Percentiles rank a stretch among this genome's conserved stretches.
phyloP scores from a whole-genome alignment of 1,140 invertebrate species.

The Mya arenaria region DNA sequence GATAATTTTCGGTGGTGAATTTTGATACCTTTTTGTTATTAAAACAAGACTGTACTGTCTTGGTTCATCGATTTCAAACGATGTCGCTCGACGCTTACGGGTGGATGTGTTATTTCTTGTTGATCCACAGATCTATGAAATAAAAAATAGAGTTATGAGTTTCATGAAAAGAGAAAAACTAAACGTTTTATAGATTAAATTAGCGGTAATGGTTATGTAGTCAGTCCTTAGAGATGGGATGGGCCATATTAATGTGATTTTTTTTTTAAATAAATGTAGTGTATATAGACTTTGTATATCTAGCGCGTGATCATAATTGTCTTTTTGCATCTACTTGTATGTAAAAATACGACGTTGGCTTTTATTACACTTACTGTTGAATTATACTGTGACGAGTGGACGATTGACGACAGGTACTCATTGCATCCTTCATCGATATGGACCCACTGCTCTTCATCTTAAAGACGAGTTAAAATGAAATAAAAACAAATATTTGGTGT shows the following conservation, averaged over 20 bases:
- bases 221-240: too few species aligned
- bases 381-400: too few species aligned
- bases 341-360: neutral
- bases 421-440: constrained; percentile 39
- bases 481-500: neutral
- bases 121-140: neutral
- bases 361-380: neutral
- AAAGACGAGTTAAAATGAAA: neutral
- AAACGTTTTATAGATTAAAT: neutral
- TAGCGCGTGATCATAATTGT: too few species aligned
- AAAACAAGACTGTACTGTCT: neutral
- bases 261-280: neutral
- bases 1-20: constrained; percentile 13
- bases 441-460: constrained; percentile 22
- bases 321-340: neutral
- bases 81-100: neutral
- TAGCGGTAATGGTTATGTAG: neutral
- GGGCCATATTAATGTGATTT: neutral
- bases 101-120: neutral
- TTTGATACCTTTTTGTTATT: constrained; percentile 10
- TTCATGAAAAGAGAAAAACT: neutral
- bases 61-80: neutral
- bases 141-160: neutral
- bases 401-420: neutral
- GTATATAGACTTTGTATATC: too few species aligned